These are phyloP conservation scores for Alviniconcha marisindica DNA, from an alignment of 1,140 invertebrate species.

Conservation along the genomic window DNA sequence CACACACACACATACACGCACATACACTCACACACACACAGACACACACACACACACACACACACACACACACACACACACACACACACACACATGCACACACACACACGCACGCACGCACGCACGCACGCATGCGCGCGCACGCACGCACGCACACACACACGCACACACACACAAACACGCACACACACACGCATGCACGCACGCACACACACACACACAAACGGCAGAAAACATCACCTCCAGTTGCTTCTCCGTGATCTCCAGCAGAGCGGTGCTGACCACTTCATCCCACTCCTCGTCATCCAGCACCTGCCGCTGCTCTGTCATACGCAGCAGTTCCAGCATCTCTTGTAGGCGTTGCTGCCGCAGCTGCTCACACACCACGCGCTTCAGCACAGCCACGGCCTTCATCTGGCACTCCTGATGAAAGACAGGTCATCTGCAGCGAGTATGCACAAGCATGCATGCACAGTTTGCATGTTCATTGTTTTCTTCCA, in stretches of 20 bases:
- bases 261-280: conserved; percentile 68
- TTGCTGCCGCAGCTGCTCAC: conserved; percentile 67
- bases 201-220: too few species aligned
- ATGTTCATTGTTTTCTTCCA: background rate
- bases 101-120: too few species aligned
- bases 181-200: too few species aligned
- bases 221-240: background rate
- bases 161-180: too few species aligned
- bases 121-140: too few species aligned
- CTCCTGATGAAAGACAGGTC: conserved; percentile 65
- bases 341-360: conserved; percentile 61
- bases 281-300: conserved; percentile 72
- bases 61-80: too few species aligned
- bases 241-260: conserved; percentile 61
- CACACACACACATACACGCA: too few species aligned
- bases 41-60: too few species aligned
- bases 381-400: conserved; percentile 68
- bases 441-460: conserved; percentile 24
- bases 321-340: conserved; percentile 61
- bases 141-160: background rate
- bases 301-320: conserved; percentile 61
- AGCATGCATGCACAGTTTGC: background rate
- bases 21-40: background rate
- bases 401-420: conserved; percentile 65
- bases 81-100: too few species aligned